A percentile compares a stretch with the other conserved stretches of the same genome.
These are phyloP conservation scores for Brachionichthys hirsutus DNA, from an alignment of 2,113 vertebrate genomes.

Conservation along the genomic window DNA sequence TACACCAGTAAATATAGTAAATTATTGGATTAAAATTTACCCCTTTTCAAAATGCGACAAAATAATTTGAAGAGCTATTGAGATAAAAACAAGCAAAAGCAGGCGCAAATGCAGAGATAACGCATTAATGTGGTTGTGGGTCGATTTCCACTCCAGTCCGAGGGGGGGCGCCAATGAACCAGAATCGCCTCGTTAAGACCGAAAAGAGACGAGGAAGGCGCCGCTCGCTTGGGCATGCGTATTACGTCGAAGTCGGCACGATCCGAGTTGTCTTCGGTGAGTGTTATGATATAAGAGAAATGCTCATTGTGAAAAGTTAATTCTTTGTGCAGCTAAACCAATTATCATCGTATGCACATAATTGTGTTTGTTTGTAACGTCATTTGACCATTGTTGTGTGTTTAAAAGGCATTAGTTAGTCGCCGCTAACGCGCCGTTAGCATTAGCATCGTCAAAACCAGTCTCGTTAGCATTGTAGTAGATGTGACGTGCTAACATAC, in stretches of 20 bases:
- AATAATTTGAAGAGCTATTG: too few species aligned
- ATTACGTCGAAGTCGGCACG: conserved; percentile 18
- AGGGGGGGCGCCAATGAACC: conserved; percentile 9
- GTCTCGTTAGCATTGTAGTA: not conserved
- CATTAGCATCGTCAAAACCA: conserved; percentile 26
- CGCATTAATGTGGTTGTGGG: not conserved
- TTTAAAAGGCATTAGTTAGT: not conserved
- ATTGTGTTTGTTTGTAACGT: accelerated
- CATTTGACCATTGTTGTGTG: not conserved
- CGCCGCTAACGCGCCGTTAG: conserved; percentile 5
- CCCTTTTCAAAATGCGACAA: too few species aligned
- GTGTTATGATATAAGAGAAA: conserved; percentile 21
- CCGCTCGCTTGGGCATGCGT: conserved; percentile 38
- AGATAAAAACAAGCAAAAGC: not conserved
- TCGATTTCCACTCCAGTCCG: conserved; percentile 9
- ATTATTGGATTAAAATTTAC: too few species aligned
- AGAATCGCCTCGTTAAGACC: not conserved
- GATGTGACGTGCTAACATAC: not conserved
- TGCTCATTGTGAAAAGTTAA: not conserved
- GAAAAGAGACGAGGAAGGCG: not conserved
- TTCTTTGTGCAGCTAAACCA: accelerated
- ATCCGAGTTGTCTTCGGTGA: conserved; percentile 42
- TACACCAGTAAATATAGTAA: too few species aligned
- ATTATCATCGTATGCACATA: accelerated
- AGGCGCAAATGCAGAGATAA: not conserved